Conservation (phyloP, 2,888 invertebrate species). For the Antheraea yamamai region DNA sequence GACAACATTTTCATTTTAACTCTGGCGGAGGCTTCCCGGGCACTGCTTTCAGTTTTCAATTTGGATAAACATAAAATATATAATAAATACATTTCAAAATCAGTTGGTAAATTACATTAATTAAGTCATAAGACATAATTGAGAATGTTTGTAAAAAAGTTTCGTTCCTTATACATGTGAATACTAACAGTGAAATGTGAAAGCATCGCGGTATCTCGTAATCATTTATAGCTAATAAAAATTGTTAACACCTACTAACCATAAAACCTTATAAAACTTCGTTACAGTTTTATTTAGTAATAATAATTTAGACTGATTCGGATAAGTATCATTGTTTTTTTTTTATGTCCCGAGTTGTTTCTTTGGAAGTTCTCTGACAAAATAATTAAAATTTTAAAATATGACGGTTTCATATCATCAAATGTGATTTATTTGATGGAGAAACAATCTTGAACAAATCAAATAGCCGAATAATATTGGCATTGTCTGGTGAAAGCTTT, state of each 20-base stretch:
- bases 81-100: constrained; percentile 3
- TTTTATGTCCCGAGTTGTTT: neutral
- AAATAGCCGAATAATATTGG: neutral
- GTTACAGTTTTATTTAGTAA: constrained; percentile 30
- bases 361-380: neutral
- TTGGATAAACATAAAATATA: constrained; percentile 76
- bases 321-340: constrained; percentile 54
- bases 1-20: constrained; percentile 80
- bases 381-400: neutral
- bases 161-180: neutral
- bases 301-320: constrained; percentile 66
- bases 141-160: constrained; percentile 10
- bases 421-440: neutral
- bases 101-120: constrained; percentile 9
- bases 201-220: neutral
- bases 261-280: neutral
- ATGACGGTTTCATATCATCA: neutral
- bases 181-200: neutral
- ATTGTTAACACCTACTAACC: neutral
- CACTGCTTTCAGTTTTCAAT: constrained; percentile 86
- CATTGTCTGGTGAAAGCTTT: neutral
- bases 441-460: neutral
- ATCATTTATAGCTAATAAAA: neutral
- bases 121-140: constrained; percentile 5
- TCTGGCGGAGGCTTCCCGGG: constrained; percentile 81